Percentiles rank a stretch among this genome's conserved stretches.
These are phyloP conservation scores for Phalacrocorax carbo DNA, from an alignment of 2,113 vertebrate genomes.

Conservation along the genomic window DNA sequence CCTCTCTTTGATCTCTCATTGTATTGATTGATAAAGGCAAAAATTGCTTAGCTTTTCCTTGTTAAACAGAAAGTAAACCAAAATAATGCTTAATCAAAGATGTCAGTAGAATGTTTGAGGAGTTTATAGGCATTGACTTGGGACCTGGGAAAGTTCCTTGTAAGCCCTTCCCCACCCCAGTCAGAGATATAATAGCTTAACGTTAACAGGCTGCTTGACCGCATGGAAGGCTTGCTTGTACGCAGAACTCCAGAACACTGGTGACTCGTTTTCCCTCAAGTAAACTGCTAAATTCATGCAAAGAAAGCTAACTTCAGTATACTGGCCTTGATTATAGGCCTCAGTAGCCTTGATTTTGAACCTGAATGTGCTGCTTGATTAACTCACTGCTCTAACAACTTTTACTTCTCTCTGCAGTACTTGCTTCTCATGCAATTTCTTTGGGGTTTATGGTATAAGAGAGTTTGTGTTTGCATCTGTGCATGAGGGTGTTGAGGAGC, in stretches of 20 bases:
- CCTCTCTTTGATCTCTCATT: background rate
- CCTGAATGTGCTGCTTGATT: constrained; percentile 25
- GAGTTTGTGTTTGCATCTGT: background rate
- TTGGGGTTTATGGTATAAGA: background rate
- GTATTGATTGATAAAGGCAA: background rate
- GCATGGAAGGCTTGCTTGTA: background rate
- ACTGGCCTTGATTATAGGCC: background rate
- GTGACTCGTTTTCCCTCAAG: constrained; percentile 35
- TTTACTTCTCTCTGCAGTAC: background rate
- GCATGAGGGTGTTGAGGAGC: background rate
- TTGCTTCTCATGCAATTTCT: background rate
- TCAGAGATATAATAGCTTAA: background rate
- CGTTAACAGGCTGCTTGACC: background rate
- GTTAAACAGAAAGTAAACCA: background rate
- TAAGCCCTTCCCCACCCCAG: background rate
- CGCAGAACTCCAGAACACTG: background rate
- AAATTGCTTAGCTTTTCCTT: background rate
- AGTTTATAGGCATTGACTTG: background rate
- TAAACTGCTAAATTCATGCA: constrained; percentile 9
- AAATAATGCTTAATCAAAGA: background rate
- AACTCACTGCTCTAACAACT: constrained; percentile 23
- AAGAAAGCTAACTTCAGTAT: constrained; percentile 26
- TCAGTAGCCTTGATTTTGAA: constrained; percentile 22
- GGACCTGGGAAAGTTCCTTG: background rate
- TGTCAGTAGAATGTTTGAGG: background rate